Conservation (phyloP, 1,140 invertebrate genomes). For the Holotrichia oblita region DNA sequence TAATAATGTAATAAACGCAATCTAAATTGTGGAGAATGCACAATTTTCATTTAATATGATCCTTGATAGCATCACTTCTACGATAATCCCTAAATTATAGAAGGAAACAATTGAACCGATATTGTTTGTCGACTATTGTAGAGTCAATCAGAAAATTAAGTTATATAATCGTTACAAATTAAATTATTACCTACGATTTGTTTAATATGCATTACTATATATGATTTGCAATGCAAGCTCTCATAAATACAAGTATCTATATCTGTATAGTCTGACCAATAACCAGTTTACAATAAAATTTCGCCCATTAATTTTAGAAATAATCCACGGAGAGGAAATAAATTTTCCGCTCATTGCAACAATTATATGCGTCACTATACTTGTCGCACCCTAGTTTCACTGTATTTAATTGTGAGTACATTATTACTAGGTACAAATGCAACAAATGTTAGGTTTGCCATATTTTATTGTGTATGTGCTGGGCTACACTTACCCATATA, state of each 20-base stretch:
- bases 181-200: slow-evolving; percentile 4
- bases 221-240: not conserved
- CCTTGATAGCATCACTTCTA: too few relatives aligned
- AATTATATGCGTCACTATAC: not conserved
- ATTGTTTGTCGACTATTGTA: not conserved
- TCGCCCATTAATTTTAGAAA: slow-evolving; percentile 17
- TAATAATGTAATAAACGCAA: too few relatives aligned
- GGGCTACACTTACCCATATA: not conserved
- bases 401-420: not conserved
- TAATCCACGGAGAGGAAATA: not conserved
- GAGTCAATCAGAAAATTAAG: too few relatives aligned
- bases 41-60: too few relatives aligned
- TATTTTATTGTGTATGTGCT: not conserved
- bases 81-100: not conserved
- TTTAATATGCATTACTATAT: not conserved
- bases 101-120: too few relatives aligned
- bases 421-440: not conserved
- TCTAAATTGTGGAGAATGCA: too few relatives aligned
- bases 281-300: not conserved
- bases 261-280: not conserved
- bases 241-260: slow-evolving; percentile 6
- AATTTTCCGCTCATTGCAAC: slow-evolving; percentile 7
- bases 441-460: not conserved
- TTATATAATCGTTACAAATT: not conserved
- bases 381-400: not conserved